Conservation (phyloP, 2,888 invertebrate genomes). For the Tipula unca region DNA sequence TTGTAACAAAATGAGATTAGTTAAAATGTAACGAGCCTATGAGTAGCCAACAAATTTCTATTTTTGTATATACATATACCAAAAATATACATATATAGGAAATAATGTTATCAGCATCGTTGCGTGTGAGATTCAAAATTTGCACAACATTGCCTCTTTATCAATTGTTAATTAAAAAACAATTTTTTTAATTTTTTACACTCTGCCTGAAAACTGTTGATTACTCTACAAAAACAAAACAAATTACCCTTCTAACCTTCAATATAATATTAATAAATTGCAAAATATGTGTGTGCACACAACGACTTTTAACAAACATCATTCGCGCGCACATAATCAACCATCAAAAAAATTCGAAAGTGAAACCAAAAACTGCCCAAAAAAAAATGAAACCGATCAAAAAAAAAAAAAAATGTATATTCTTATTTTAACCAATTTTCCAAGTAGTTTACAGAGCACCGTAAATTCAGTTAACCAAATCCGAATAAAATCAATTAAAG, state of each 20-base stretch:
- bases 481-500: neutral
- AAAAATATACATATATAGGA: neutral
- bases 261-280: neutral
- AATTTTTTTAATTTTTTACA: neutral
- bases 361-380: conserved; percentile 1
- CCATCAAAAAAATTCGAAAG: neutral
- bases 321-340: neutral
- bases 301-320: neutral
- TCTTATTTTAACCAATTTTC: neutral
- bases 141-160: neutral
- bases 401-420: neutral
- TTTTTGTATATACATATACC: neutral
- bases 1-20: no score
- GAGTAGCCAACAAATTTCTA: no score
- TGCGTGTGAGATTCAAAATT: neutral
- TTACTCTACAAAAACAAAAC: neutral
- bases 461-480: neutral
- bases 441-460: neutral
- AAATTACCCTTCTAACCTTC: neutral
- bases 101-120: neutral
- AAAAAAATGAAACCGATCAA: neutral
- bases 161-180: neutral
- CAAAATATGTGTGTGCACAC: neutral
- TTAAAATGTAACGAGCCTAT: no score
- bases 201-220: neutral